Conservation (phyloP, 2,113 vertebrate genomes). For the Corythornis cristatus region DNA sequence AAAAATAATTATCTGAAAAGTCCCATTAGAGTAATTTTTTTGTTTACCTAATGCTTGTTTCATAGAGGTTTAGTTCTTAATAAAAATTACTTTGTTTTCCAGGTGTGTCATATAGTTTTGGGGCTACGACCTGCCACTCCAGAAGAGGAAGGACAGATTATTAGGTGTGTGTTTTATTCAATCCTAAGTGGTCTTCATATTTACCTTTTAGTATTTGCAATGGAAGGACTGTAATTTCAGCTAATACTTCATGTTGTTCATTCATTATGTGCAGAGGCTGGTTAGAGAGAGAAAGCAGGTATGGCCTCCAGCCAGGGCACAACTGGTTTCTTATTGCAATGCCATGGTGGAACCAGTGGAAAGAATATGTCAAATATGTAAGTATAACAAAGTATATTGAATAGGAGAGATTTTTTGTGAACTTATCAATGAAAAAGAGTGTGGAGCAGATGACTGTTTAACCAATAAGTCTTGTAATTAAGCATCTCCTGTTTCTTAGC, state of each 20-base stretch:
- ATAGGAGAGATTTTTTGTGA: not conserved
- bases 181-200: not conserved
- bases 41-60: not conserved
- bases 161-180: conserved; percentile 79
- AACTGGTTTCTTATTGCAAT: conserved; percentile 99
- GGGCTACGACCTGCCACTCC: conserved; percentile 93
- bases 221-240: not conserved
- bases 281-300: conserved; percentile 95
- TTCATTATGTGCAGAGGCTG: conserved; percentile 83
- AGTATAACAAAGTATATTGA: conserved; percentile 64
- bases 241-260: not conserved
- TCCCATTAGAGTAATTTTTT: not conserved
- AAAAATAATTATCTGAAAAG: not conserved
- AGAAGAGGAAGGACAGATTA: conserved; percentile 96
- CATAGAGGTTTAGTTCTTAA: not conserved
- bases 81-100: not conserved
- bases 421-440: not conserved
- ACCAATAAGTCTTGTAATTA: not conserved
- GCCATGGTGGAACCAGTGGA: conserved; percentile 99
- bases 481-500: not conserved
- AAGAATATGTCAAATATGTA: conserved; percentile 98
- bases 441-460: not conserved
- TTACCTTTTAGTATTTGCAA: not conserved
- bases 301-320: conserved; percentile 91
- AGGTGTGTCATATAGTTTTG: conserved; percentile 98